Base-by-base conservation (phyloP, 2,797 vertebrate species). In the Mionectes olivaceus region DNA sequence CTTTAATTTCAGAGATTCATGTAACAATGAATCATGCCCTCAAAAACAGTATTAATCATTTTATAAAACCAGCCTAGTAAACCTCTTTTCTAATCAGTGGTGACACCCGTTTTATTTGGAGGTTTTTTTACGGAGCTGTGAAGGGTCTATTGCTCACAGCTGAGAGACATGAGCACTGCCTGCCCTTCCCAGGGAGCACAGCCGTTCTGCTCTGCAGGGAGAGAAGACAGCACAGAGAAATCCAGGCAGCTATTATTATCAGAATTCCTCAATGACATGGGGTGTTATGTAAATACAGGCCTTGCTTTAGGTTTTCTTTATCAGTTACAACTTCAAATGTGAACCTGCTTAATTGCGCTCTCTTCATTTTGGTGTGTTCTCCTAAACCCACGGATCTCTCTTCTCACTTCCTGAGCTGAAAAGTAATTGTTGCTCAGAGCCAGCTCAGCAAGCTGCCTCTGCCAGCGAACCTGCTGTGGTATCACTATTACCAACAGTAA, bases 351-450 rank as follows among this genome's bases (percentile, higher is more conserved):
- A 92, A 83, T 96, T 95, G 89, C 78, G 49, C 76, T 67, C 47
- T 79, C 50, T 91, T 68, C 89, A 46, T 89, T 94, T 93, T 68
- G 53, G 24, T 91, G 64, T 93, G 68, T 94, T 90, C 61, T 93
- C 74, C 94, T 96, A 95, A 97, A 92, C 46, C 76, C 80, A 71
- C 74, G 87, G 91, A 89, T 65, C 76, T 87, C 73, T 90, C 55
- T 64, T 93, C 75, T 77, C 90, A n/a, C 89, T 92, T 82, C 79
- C 56, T 82, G 90, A 97, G 68, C 82, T 90, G 85, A 92, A 61
- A 94, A 90, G 86, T 94, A 96, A 97, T 96, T 92, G 95, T 52
- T 78, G 91, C 78, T 90, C 93, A 89, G 95, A 94, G 91, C 94
- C 84, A 90, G 89, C 94, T 97, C 93, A 96, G 86, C 92, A 96